A percentile compares a stretch with the other conserved stretches of the same genome.
Evolutionary conservation across 2,113 vertebrate species (phyloP).

Genomic region (Bungarus multicinctus): DNA sequence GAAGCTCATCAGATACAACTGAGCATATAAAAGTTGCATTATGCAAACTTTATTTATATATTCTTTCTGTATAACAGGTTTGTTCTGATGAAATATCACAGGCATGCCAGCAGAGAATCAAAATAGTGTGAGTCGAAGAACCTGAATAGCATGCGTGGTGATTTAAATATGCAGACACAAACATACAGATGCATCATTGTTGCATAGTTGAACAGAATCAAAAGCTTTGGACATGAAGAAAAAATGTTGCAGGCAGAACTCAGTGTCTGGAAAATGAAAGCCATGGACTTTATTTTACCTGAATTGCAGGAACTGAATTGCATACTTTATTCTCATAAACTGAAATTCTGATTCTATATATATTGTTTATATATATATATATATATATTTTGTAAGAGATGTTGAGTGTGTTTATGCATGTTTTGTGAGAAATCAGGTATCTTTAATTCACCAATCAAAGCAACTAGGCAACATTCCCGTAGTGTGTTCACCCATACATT

Average conservation of each 20-base stretch:
- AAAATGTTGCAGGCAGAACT: background rate
- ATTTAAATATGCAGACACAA: background rate
- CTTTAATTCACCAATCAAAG: background rate
- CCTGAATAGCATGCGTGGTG: background rate
- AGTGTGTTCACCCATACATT: conserved; percentile 17
- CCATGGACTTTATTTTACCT: background rate
- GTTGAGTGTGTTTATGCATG: background rate
- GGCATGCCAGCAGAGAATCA: background rate
- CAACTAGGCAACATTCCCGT: background rate
- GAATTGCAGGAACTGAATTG: background rate
- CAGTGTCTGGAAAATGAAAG: background rate
- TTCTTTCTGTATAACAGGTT: background rate
- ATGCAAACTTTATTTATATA: background rate
- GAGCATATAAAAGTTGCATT: background rate
- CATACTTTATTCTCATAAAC: background rate
- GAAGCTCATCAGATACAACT: background rate
- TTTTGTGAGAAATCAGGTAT: background rate
- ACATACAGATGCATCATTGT: background rate
- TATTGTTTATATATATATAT: no score
- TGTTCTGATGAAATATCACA: background rate
- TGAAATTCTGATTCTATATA: background rate
- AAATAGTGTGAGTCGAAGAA: background rate
- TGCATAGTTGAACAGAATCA: background rate
- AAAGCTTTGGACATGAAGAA: background rate
- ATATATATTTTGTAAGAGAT: no score